phyloP scores from a whole-genome alignment of 2,888 invertebrate genomes.

The Cheilosia vulpina region DNA sequence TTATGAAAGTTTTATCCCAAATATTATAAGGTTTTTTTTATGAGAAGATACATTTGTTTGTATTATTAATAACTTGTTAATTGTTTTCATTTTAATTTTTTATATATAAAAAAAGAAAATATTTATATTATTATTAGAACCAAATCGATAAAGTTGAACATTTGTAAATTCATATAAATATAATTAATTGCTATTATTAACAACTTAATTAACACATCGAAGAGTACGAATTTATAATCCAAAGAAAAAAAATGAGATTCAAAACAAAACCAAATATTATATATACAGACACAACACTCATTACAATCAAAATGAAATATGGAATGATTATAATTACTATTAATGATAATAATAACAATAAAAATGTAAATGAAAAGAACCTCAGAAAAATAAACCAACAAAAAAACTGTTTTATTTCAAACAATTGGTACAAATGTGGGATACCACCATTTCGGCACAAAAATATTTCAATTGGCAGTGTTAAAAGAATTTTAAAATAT shows the following conservation, averaged over 20 bases:
- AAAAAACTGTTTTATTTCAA: conserved; percentile 65
- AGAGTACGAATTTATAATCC: conserved; percentile 76
- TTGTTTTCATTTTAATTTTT: conserved; percentile 59
- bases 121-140: conserved; percentile 14
- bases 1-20: conserved; percentile 58
- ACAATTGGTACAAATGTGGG: not conserved
- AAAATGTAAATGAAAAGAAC: conserved; percentile 71
- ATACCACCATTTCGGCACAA: no score
- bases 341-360: conserved; percentile 72
- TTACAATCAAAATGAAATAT: conserved; percentile 72
- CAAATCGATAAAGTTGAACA: conserved; percentile 49
- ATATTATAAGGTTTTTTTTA: conserved; percentile 48
- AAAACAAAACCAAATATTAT: conserved; percentile 49
- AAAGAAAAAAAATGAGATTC: conserved; percentile 44
- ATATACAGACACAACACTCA: conserved; percentile 65
- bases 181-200: conserved; percentile 65
- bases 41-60: conserved; percentile 38
- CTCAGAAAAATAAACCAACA: conserved; percentile 56
- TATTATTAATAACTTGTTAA: conserved; percentile 58
- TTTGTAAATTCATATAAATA: conserved; percentile 62
- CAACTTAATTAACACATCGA: conserved; percentile 74
- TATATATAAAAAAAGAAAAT: conserved; percentile 36
- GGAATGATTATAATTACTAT: conserved; percentile 71
- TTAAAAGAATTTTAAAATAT: no score
- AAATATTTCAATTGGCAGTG: no score